Percentiles rank a stretch among this genome's conserved stretches.
These are phyloP conservation scores for Tylochromis polylepis DNA, from an alignment of 2,113 vertebrate species.

Conservation along the genomic window DNA sequence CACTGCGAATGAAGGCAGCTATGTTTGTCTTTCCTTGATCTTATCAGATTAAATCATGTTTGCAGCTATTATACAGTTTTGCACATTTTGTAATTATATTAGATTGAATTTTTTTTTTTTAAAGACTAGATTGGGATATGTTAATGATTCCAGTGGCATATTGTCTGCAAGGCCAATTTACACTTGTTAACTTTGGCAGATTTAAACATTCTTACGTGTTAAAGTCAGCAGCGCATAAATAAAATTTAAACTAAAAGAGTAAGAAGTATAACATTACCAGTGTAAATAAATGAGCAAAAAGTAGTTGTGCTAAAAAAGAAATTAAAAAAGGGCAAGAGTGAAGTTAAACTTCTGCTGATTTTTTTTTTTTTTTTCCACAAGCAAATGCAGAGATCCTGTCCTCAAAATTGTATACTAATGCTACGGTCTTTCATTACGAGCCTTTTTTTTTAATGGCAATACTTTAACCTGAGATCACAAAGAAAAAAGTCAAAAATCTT, in stretches of 20 bases:
- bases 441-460: not conserved
- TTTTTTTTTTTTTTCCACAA: not conserved
- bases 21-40: not conserved
- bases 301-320: not conserved
- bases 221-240: not conserved
- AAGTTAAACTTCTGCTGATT: not conserved
- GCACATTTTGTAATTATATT: not conserved
- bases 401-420: constrained; percentile 27
- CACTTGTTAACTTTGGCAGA: not conserved
- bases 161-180: not conserved
- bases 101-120: no score
- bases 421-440: not conserved
- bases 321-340: not conserved
- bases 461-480: constrained; percentile 32
- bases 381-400: not conserved
- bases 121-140: not conserved
- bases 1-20: not conserved
- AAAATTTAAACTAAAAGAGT: not conserved
- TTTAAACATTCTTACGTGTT: not conserved
- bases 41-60: not conserved
- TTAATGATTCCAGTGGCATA: not conserved
- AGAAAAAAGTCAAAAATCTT: constrained; percentile 58
- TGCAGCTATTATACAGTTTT: not conserved
- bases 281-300: not conserved
- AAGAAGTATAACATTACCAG: not conserved